Evolutionary conservation across 2,888 invertebrate genomes (phyloP).

Genomic region (Nowickia ferox): DNA sequence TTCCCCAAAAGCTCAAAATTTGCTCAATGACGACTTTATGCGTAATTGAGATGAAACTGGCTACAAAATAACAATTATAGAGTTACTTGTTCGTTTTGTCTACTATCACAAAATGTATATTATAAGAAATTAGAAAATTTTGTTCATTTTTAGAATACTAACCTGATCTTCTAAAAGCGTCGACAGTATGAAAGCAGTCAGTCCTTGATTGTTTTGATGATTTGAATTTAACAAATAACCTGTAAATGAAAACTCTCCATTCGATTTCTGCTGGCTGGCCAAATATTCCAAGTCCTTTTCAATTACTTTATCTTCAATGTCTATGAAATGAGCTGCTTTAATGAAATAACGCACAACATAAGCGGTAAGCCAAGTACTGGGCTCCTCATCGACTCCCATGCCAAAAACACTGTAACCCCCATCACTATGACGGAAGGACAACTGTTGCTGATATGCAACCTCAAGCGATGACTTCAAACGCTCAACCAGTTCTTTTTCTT

Average conservation of each 20-base stretch:
- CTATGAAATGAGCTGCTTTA: conserved; percentile 87
- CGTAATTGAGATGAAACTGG: too few species aligned
- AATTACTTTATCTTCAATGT: conserved; percentile 87
- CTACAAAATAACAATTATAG: too few species aligned
- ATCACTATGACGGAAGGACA: conserved; percentile 87
- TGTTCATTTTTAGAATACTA: conserved; percentile 41
- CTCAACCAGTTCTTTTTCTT: conserved; percentile 64
- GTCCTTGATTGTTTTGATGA: conserved; percentile 86
- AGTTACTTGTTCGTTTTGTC: too few species aligned
- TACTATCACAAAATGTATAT: neutral
- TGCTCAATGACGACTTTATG: too few species aligned
- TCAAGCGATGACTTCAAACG: conserved; percentile 84
- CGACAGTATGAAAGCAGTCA: conserved; percentile 90
- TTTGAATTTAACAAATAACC: conserved; percentile 85
- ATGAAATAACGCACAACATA: conserved; percentile 91
- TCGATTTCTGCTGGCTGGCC: conserved; percentile 86
- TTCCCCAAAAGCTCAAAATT: too few species aligned
- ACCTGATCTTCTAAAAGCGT: conserved; percentile 88
- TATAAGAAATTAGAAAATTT: neutral
- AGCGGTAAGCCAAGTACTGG: conserved; percentile 92
- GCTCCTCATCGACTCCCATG: conserved; percentile 84
- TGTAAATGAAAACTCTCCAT: conserved; percentile 74
- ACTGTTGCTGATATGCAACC: conserved; percentile 89
- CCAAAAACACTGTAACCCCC: conserved; percentile 92
- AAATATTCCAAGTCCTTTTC: conserved; percentile 89